Evolutionary conservation across 2,888 invertebrate genomes (phyloP).

Genomic region (Ormia ochracea): DNA sequence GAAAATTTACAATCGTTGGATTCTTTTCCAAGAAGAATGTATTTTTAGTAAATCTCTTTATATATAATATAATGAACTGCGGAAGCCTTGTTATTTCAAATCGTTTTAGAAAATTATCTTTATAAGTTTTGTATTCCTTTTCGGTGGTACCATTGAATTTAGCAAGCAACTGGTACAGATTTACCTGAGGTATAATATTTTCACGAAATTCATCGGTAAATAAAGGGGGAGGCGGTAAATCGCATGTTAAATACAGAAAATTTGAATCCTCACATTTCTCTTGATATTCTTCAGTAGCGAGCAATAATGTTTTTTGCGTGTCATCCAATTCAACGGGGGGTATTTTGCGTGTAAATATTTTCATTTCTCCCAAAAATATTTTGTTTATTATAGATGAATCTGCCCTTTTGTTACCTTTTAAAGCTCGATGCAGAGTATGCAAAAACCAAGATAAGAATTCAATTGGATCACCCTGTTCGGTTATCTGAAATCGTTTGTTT

Average conservation of each 20-base stretch:
- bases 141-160: constrained; percentile 98
- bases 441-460: constrained; percentile 99
- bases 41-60: constrained; percentile 98
- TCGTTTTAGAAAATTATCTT: constrained; percentile 97
- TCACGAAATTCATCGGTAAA: constrained; percentile 98
- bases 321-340: constrained; percentile 95
- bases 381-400: constrained; percentile 95
- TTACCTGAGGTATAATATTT: constrained; percentile 99
- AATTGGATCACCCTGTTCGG: constrained; percentile 98
- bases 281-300: constrained; percentile 90
- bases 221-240: constrained; percentile 96
- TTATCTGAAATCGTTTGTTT: constrained; percentile 97
- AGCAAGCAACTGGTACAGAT: constrained; percentile 92
- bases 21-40: constrained; percentile 99
- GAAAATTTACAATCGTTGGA: constrained; percentile 99
- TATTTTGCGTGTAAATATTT: constrained; percentile 92
- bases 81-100: constrained; percentile 96
- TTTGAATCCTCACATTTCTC: constrained; percentile 93
- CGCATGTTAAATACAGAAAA: constrained; percentile 97
- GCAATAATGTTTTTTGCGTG: constrained; percentile 87
- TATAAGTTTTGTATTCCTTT: constrained; percentile 99
- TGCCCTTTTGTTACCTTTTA: constrained; percentile 93
- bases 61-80: constrained; percentile 95
- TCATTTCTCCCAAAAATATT: constrained; percentile 94
- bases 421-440: constrained; percentile 94